Evolutionary conservation across 2,113 vertebrate genomes (phyloP), one percentile per base, ranked within the genome.

Genomic region (Pongo abelii): DNA sequence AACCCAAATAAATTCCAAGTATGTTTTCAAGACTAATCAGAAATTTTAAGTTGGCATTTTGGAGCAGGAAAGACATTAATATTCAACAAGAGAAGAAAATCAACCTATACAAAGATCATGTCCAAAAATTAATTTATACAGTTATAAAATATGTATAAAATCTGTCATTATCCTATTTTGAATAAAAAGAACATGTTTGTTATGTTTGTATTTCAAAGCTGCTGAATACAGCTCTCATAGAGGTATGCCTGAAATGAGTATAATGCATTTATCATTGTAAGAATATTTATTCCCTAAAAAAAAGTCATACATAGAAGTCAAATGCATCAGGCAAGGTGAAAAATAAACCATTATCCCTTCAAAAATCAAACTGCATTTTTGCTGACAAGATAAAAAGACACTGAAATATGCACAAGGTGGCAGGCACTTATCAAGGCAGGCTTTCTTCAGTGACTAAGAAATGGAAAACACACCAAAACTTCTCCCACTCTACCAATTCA

Each of bases 341-440:
- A 93, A 78, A 85, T 72, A 96, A 96, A 64, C 22, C 6, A 89
- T 70, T 94, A 91, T 52, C 64, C 22, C 57, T 93, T 97, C 70
- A 78, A 93, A 94, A 91, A 4, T 80, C n/a, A 88, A 87, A 81
- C 30, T 77, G 35, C 48, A 57, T 57, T 91, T 91, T 59, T 89
- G 52, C 81, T 94, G 95, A 90, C 69, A 38, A 89, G 59, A 52
- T 67, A 83, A 85, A 85, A 95, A 92, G 79, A 67, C 27, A 40
- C 10, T 61, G 48, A 96, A 75, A 88, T 14, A 61, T 2, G 17
- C 16, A 57, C 9, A 40, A 16, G 48, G 55, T 48, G 8, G 2
- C 16, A 67, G 3, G 14, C n/a, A 43, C 27, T 48, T 43, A 72
- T 0, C 38, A 6, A 92, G 23, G 18, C 35, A 32, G 83, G 64